phyloP scores from a whole-genome alignment of 2,888 invertebrate genomes.

The Heteropelma amictum region DNA sequence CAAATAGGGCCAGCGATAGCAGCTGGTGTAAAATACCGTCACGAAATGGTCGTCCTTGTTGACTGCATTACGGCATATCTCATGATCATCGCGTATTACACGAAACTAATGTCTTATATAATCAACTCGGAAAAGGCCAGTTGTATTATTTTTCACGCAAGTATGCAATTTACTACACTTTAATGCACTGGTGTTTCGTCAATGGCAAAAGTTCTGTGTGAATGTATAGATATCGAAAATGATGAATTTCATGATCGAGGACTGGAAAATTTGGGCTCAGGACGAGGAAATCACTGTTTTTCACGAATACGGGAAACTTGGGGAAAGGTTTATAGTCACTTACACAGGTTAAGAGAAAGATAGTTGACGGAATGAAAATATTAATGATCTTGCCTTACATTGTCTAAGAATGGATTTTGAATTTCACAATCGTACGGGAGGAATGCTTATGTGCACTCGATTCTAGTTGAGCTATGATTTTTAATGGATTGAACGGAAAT shows the following conservation, averaged over 20 bases:
- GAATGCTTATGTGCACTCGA: no score
- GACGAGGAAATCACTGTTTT: constrained; percentile 14
- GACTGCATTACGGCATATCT: not conserved
- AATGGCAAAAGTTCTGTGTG: no score
- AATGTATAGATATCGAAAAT: constrained; percentile 10
- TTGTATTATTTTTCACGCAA: no score
- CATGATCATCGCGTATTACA: not conserved
- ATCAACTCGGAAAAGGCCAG: constrained; percentile 14
- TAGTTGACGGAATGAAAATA: not conserved
- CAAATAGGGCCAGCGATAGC: not conserved
- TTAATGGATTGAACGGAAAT: no score
- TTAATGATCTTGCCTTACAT: not conserved
- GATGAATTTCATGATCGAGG: not conserved
- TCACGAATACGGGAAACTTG: constrained; percentile 34
- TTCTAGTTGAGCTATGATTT: no score
- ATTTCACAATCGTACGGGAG: no score
- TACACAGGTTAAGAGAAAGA: constrained; percentile 27
- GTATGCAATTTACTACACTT: no score
- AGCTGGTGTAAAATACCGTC: constrained; percentile 5
- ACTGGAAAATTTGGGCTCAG: constrained; percentile 29
- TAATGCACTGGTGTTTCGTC: no score
- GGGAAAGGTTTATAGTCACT: constrained; percentile 21
- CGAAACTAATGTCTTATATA: not conserved
- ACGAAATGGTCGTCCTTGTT: constrained; percentile 12
- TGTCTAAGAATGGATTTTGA: no score